Evolutionary conservation across 2,113 vertebrate genomes (phyloP).

Genomic region (Mastomys coucha): DNA sequence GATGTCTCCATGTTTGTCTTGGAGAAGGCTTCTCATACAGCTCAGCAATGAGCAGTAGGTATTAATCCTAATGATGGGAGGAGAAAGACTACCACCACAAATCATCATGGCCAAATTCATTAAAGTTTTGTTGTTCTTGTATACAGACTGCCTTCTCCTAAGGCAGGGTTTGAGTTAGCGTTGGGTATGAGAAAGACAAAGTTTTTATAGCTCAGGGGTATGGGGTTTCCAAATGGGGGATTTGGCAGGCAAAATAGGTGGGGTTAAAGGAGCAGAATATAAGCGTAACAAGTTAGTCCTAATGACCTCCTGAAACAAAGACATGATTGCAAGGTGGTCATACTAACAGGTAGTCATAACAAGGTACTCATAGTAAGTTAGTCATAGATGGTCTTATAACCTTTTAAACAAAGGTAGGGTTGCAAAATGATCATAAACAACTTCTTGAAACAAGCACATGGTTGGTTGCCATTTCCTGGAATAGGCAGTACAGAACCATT

Average conservation of each 20-base stretch:
- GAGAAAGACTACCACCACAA: no score
- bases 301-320: no score
- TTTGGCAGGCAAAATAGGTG: neutral
- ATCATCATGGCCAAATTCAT: no score
- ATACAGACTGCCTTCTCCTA: no score
- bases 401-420: neutral
- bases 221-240: neutral
- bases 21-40: neutral
- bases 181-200: no score
- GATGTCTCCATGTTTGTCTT: fast-evolving
- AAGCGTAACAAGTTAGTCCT: neutral
- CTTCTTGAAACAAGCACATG: neutral
- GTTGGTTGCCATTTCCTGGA: neutral
- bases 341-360: neutral
- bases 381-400: neutral
- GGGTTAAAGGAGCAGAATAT: neutral
- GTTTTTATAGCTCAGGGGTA: neutral
- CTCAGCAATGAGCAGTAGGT: no score
- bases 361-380: neutral
- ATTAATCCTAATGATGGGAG: no score
- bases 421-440: neutral
- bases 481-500: neutral
- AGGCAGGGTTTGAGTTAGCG: no score
- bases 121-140: no score
- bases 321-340: no score